Conservation (phyloP, 1,140 invertebrate genomes). For the Prorops nasuta region DNA sequence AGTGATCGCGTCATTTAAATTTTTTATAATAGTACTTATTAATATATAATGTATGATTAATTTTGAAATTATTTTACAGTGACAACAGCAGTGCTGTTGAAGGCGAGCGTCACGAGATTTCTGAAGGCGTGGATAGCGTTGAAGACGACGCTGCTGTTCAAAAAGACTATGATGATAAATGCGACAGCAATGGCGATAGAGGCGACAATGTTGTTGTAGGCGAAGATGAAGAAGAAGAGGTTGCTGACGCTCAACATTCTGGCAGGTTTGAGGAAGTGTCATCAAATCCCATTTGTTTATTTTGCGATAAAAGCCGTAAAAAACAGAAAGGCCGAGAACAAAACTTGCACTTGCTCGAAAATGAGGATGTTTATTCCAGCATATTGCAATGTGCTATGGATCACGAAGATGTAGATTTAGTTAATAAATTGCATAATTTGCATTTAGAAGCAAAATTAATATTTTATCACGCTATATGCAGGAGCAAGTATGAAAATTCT, state of each 20-base stretch:
- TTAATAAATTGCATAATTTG: background rate
- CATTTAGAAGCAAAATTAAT: background rate
- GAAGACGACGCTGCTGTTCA: background rate
- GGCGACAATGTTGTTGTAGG: background rate
- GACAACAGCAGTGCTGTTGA: too few species aligned
- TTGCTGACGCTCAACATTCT: background rate
- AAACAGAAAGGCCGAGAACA: background rate
- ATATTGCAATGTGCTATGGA: background rate
- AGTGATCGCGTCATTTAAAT: background rate
- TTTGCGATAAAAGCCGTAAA: background rate
- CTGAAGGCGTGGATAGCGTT: background rate
- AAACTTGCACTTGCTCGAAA: background rate
- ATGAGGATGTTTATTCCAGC: background rate
- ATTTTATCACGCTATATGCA: background rate
- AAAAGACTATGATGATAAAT: background rate
- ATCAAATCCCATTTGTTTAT: background rate
- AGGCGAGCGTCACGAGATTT: background rate
- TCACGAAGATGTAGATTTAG: background rate
- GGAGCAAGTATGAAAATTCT: background rate
- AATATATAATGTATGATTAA: background rate
- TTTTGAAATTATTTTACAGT: background rate
- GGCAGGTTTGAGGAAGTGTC: background rate
- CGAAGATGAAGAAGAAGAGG: background rate
- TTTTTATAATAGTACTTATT: background rate
- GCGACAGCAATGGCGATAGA: background rate